Evolutionary conservation across 2,888 invertebrate genomes (phyloP), one percentile per base, ranked within the genome.

Genomic region (Agrilus mali): DNA sequence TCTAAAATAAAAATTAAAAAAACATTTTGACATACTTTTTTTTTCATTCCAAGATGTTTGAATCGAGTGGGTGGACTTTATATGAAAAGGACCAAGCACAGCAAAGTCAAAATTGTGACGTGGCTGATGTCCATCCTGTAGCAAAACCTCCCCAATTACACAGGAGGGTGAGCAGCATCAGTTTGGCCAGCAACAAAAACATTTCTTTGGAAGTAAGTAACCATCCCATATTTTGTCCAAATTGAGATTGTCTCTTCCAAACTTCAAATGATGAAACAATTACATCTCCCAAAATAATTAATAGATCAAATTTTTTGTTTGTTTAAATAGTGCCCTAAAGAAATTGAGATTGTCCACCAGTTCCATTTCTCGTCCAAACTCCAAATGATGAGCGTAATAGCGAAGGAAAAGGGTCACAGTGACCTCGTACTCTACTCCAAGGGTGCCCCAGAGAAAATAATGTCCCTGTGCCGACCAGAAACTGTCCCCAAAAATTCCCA

Each of bases 381-480:
- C 5, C 94, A 95, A 62, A 72, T 95, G 2, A 88, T 93, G 78
- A 84, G 89, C 13, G 94, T 95, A 1, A 81, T 92, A 42, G 80
- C 81, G 0, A 75, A 86, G 10, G 74, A 79, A 6, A 65, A 86
- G 3, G 81, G 81, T 3, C 82, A 80, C 8, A 72, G 77, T 27
- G 76, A 83, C 42, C 82, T 86, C 54, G 79, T 84, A 48, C 75
- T 89, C 0, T 95, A 82, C 63, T 86, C 86, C 58, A 95, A 96
- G 65, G 95, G 95, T 0, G 87, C 94, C 1, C 95, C 95, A 0
- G 95, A 96, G 68, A 90, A 84, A 80, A 74, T 96, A 33, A 69
- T 77, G 7, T 80, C 82, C 0, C 69, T 95, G 2, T 92, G 87
- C 38, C 65, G 63, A 15, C 74, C 79, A 0, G 74, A 80, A 8